phyloP scores from a whole-genome alignment of 2,113 vertebrate species.

The Silurus meridionalis region DNA sequence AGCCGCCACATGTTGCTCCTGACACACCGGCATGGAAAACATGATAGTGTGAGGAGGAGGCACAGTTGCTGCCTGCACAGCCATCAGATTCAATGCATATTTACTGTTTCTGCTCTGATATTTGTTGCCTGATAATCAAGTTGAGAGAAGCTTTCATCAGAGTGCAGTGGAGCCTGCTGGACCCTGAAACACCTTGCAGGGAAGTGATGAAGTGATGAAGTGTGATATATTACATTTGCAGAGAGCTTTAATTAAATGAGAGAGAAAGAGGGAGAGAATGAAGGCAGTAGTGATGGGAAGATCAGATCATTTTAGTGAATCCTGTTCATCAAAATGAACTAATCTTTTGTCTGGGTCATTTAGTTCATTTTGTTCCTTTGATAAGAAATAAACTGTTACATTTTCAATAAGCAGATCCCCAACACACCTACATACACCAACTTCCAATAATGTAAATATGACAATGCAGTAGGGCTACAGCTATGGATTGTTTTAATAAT shows the following conservation, averaged over 20 bases:
- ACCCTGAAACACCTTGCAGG: constrained; percentile 14
- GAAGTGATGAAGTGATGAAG: background rate
- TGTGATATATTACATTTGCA: constrained; percentile 20
- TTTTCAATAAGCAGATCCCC: too few relatives aligned
- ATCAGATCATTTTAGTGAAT: too few relatives aligned
- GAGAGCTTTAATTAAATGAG: constrained; percentile 35
- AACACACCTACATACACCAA: too few relatives aligned
- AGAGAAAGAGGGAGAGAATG: constrained; percentile 11
- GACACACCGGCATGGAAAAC: background rate
- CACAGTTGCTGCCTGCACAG: constrained; percentile 32
- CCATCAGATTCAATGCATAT: constrained; percentile 37
- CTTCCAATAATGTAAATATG: too few relatives aligned
- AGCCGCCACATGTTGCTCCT: constrained; percentile 30
- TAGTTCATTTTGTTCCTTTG: too few relatives aligned
- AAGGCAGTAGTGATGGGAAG: too few relatives aligned
- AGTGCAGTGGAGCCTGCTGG: constrained; percentile 56
- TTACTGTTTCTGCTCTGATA: constrained; percentile 48
- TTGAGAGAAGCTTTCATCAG: constrained; percentile 28
- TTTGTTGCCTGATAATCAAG: constrained; percentile 57
- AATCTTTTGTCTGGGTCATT: too few relatives aligned
- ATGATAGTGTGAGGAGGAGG: constrained; percentile 6
- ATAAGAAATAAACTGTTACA: too few relatives aligned
- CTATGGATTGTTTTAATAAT: too few relatives aligned
- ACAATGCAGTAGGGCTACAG: too few relatives aligned
- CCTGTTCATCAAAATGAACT: too few relatives aligned